phyloP scores from a whole-genome alignment of 2,888 invertebrate species.

The Oeneis ivallda region DNA sequence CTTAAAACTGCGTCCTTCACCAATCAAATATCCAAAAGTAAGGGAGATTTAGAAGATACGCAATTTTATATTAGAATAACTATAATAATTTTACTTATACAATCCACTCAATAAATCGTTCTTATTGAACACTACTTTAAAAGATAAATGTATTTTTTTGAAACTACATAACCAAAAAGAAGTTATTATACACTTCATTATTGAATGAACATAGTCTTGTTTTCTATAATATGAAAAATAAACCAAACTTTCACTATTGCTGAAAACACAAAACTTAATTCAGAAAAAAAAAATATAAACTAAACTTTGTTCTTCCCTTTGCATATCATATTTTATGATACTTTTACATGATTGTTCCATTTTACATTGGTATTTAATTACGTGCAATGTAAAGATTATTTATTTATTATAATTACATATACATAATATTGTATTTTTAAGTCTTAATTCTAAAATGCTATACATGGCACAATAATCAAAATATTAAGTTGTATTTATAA shows the following conservation, averaged over 20 bases:
- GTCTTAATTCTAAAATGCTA: constrained; percentile 22
- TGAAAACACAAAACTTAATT: too few species aligned
- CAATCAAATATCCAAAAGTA: not conserved
- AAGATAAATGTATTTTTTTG: not conserved
- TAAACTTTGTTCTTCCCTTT: not conserved
- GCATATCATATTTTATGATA: not conserved
- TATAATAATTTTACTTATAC: constrained; percentile 5
- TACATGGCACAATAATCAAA: constrained; percentile 27
- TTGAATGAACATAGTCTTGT: not conserved
- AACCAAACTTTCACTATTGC: not conserved
- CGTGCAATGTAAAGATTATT: not conserved
- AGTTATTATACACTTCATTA: not conserved
- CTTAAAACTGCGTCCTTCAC: not conserved
- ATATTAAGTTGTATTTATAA: not conserved
- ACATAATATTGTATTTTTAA: not conserved
- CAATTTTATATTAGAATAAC: not conserved
- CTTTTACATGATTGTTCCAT: constrained; percentile 3
- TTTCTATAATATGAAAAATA: not conserved
- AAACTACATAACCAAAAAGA: not conserved
- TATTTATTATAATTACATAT: too few species aligned
- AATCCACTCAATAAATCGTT: not conserved
- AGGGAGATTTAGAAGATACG: not conserved
- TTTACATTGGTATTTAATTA: not conserved
- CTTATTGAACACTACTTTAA: not conserved
- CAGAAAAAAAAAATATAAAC: not conserved